Base-by-base conservation (phyloP, 64 coral and sea anemone species). In the Actinia equina region DNA sequence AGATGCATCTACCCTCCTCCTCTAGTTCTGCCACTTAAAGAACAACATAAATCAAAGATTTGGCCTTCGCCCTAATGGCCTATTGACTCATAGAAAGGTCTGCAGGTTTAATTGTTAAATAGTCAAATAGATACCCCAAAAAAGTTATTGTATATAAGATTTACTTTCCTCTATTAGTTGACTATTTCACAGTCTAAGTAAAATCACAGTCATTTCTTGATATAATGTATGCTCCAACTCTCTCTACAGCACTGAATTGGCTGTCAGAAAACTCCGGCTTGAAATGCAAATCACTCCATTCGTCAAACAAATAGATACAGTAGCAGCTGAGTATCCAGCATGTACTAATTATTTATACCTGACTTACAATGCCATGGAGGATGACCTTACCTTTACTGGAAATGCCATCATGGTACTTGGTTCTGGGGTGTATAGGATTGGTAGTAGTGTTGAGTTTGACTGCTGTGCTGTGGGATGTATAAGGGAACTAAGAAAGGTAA, bases 381-480 rank as follows among this genome's bases (percentile, higher is more conserved):
- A 99, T 62, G 97, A 99, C 58, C 22, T 99, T 3, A 77, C 79
- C 18, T 99, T 95, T 80, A 86, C 91, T 23, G 93, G 93, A 1
- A 90, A 85, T 53, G 93, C 97, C 18, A 80, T 92, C 56, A 99
- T 99, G 93, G 97, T 99, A n/a, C 69, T 99, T 20, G 97, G 97
- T 5, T 99, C 97, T 89, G 97, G 97, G 22, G 97, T 99, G 37
- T 99, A 99, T 70, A 90, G 97, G 46, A 99, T 99, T 84, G 97
- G 97, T 14, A 99, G 97, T 30, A 99, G 97, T 84, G 97, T 99
- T 41, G 97, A 99, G 81, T 99, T 99, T 91, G 97, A 99, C 67
- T 99, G 97, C 93, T 99, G 97, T 56, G 93, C 97, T 78, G 97
- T 99, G 19, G 97, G 97, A 5, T 99, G 97, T 84, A 99, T 99